Conservation (phyloP, 1,140 invertebrate genomes). For the Bombus sibiricus region DNA sequence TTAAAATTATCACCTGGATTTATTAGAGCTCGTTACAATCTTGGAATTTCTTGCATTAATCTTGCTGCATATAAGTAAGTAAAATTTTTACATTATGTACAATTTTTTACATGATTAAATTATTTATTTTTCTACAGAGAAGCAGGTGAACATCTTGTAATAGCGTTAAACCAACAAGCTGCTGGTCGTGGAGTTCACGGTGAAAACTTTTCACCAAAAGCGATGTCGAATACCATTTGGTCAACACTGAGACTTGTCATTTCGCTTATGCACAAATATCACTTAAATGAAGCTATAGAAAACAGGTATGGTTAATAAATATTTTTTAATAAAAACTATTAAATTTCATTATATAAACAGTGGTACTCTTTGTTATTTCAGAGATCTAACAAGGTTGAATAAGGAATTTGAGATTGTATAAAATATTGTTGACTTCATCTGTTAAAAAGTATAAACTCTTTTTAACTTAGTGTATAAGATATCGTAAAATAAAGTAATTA, state of each 20-base stretch:
- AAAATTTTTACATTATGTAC: conserved; percentile 16
- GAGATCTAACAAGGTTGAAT: conserved; percentile 86
- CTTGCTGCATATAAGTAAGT: conserved; percentile 93
- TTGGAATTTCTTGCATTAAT: conserved; percentile 99
- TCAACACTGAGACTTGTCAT: conserved; percentile 95
- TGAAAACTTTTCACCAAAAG: conserved; percentile 82
- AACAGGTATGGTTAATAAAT: conserved; percentile 81
- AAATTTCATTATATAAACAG: background rate
- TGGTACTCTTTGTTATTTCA: conserved; percentile 68
- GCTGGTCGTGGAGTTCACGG: conserved; percentile 86
- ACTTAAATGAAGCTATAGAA: conserved; percentile 90
- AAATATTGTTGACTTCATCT: conserved; percentile 40
- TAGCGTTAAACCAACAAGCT: conserved; percentile 96
- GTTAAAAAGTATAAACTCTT: conserved; percentile 68
- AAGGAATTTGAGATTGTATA: conserved; percentile 84
- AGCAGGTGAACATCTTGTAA: conserved; percentile 97
- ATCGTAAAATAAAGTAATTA: conserved; percentile 37
- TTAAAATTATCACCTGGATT: conserved; percentile 96
- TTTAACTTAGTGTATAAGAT: conserved; percentile 34
- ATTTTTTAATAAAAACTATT: conserved; percentile 21
- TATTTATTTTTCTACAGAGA: conserved; percentile 85
- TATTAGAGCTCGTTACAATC: conserved; percentile 97
- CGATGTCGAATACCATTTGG: conserved; percentile 98
- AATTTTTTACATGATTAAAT: conserved; percentile 2
- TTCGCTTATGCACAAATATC: conserved; percentile 91